These are phyloP conservation scores for Podabrus alpinus DNA, from an alignment of 2,888 invertebrate genomes.

Conservation along the genomic window DNA sequence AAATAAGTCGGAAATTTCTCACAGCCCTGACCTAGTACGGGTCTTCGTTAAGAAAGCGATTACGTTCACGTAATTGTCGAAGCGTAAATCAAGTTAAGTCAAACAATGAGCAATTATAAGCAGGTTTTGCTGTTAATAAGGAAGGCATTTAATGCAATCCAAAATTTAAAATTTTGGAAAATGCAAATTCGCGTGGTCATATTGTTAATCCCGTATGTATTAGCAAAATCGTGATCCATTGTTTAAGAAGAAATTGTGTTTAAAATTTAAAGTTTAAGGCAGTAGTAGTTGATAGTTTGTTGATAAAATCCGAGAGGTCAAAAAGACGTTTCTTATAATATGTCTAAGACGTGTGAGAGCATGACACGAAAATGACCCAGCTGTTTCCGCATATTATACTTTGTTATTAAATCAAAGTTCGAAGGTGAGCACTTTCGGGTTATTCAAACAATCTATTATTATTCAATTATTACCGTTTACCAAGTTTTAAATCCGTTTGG, in stretches of 20 bases:
- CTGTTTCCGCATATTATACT: slow-evolving; percentile 29
- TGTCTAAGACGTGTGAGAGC: slow-evolving; percentile 32
- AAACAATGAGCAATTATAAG: slow-evolving; percentile 15
- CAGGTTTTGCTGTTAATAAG: not conserved
- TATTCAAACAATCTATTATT: slow-evolving; percentile 22
- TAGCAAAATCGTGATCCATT: too few relatives aligned
- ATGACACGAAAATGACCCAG: slow-evolving; percentile 26
- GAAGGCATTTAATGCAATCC: not conserved
- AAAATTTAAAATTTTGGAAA: not conserved
- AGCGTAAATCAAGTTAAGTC: slow-evolving; percentile 6
- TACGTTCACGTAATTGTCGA: slow-evolving; percentile 5
- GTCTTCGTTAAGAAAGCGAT: slow-evolving; percentile 8
- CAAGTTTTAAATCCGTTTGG: not conserved
- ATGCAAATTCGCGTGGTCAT: too few relatives aligned
- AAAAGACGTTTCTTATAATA: slow-evolving; percentile 19
- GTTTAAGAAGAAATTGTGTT: too few relatives aligned
- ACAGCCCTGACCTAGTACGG: slow-evolving; percentile 20
- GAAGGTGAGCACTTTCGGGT: slow-evolving; percentile 19
- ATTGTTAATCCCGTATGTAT: too few relatives aligned
- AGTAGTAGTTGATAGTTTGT: not conserved
- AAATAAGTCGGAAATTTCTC: slow-evolving; percentile 8
- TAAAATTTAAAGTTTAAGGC: too few relatives aligned
- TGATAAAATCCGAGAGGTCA: slow-evolving; percentile 16
- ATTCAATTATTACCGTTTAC: slow-evolving; percentile 21
- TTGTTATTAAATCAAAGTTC: slow-evolving; percentile 26